Base-by-base conservation (phyloP, 2,888 invertebrate genomes). In the Notodonta dromedarius region DNA sequence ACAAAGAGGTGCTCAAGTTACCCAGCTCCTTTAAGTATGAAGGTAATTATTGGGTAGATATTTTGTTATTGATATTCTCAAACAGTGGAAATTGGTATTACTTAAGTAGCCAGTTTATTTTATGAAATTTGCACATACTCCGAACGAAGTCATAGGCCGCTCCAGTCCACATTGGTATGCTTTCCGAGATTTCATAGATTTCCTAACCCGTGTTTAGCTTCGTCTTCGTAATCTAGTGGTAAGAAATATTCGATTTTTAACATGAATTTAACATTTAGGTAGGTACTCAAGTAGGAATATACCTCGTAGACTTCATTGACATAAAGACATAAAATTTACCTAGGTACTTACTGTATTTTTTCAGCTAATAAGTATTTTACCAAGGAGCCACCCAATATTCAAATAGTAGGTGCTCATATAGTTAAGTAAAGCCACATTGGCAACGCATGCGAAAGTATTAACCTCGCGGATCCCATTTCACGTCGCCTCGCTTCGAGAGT, bases 391-490 rank as follows among this genome's bases (percentile, higher is more conserved):
- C 24, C 24, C 24, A 24, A 24, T 24, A 24, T 24, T 24, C 24
- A 24, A 24, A 24, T 24, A 24, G 1, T 24, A 24, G 2, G 44
- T 44, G 12, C 50, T 50, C 16, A 14, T 7, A 50, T 14, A 4
- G 7, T 1, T 24, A 24, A 24, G 35, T 35, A 35, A 35, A 35
- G 50, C 14, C 16, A 16, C 44, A 46, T n/a, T 46, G 7, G 16
- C 50, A 2, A 16, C 16, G 50, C 50, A 9, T 57, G 54, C 61
- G 57, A 64, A 69, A 62, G 65, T 56, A 67, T 60, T 62, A 59
- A 57, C 58, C 56, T 54, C 55, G 61, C 69, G 79, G 83, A 85
- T 89, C 86, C 82, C 74, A 84, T 89, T 90, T 86, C 89, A 83
- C 70, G 62, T 63, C 70, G 59, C 75, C 67, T 74, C 75, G 77